phyloP scores from a whole-genome alignment of 2,888 invertebrate genomes.

The Noctua comes region DNA sequence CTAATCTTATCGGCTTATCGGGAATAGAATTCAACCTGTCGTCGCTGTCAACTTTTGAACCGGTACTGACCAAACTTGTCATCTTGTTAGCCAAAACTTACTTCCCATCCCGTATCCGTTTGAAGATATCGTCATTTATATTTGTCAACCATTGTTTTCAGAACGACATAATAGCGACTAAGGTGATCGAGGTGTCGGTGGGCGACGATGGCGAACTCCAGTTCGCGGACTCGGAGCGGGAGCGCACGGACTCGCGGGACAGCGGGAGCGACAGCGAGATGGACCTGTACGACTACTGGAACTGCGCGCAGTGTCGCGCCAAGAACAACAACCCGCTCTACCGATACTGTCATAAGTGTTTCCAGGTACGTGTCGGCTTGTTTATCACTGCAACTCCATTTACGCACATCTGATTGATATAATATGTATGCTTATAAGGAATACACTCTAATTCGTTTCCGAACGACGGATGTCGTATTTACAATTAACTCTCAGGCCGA shows the following conservation, averaged over 20 bases:
- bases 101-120: background rate
- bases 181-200: slow-evolving; percentile 82
- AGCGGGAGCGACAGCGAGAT: slow-evolving; percentile 87
- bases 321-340: slow-evolving; percentile 92
- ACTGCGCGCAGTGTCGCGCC: slow-evolving; percentile 92
- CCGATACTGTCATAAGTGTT: slow-evolving; percentile 93
- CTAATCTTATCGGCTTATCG: background rate
- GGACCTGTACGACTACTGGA: slow-evolving; percentile 91
- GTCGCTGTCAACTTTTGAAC: background rate
- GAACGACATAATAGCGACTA: slow-evolving; percentile 84
- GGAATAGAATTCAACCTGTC: background rate
- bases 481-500: background rate
- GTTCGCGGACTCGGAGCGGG: slow-evolving; percentile 86
- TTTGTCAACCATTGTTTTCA: slow-evolving; percentile 69
- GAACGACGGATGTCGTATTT: background rate
- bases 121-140: background rate
- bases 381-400: background rate
- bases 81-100: background rate
- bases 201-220: slow-evolving; percentile 82
- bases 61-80: background rate
- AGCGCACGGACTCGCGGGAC: slow-evolving; percentile 80
- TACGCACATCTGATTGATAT: background rate
- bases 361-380: slow-evolving; percentile 87
- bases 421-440: background rate
- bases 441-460: background rate